These are phyloP conservation scores for Podiceps cristatus DNA, from an alignment of 2,113 vertebrate species.

Conservation along the genomic window DNA sequence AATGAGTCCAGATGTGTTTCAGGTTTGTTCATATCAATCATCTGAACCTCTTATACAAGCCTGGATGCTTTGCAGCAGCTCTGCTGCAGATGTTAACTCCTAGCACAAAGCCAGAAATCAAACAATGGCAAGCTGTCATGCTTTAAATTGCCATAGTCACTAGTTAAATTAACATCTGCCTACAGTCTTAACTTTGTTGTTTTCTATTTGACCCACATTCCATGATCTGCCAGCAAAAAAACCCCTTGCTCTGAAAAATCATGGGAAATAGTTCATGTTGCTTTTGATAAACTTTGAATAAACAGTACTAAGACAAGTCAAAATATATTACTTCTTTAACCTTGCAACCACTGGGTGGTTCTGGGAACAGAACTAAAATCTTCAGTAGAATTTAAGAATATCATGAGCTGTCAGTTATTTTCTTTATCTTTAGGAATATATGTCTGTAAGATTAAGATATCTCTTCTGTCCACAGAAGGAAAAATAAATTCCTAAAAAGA, in stretches of 20 bases:
- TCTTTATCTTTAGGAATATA: not conserved
- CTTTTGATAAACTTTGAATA: slow-evolving; percentile 28
- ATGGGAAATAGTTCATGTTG: not conserved
- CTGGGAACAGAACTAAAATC: not conserved
- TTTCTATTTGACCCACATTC: not conserved
- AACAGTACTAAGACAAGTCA: not conserved
- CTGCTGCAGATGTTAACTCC: not conserved
- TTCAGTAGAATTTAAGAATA: not conserved
- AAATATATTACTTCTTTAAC: slow-evolving; percentile 19
- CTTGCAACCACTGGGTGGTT: not conserved
- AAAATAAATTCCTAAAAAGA: not conserved
- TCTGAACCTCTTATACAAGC: not conserved
- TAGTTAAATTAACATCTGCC: not conserved
- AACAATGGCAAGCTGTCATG: not conserved
- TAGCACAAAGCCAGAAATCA: not conserved
- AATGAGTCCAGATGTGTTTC: not conserved
- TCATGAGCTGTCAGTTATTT: not conserved
- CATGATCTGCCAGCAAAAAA: not conserved
- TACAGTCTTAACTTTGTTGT: not conserved
- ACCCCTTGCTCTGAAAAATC: not conserved
- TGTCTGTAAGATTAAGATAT: not conserved
- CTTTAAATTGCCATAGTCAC: not conserved
- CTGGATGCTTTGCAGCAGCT: not conserved
- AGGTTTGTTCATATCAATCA: not conserved
- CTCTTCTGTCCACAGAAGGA: not conserved